Percentiles rank a stretch among this genome's conserved stretches.
phyloP scores from a whole-genome alignment of 2,113 vertebrate genomes.

The Tenebrosternarchus preto region DNA sequence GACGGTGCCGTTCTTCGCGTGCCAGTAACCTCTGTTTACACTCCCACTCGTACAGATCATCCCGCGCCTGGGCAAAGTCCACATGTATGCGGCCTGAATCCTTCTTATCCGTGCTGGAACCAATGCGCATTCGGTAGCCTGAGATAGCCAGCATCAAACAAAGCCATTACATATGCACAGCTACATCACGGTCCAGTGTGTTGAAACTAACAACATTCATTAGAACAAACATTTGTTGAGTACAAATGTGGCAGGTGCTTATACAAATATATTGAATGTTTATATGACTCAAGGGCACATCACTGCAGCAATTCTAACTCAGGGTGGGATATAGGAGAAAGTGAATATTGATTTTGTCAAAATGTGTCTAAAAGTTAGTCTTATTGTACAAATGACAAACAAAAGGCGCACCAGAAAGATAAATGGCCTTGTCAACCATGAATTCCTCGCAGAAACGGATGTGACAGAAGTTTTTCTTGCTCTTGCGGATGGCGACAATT shows the following conservation, averaged over 20 bases:
- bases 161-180: neutral
- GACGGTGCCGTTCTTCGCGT: slow-evolving; percentile 84
- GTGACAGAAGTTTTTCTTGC: slow-evolving; percentile 95
- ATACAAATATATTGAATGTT: too few relatives aligned
- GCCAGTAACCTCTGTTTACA: slow-evolving; percentile 87
- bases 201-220: neutral
- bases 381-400: neutral
- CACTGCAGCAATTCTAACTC: too few relatives aligned
- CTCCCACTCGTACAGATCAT: slow-evolving; percentile 92
- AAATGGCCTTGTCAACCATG: slow-evolving; percentile 93
- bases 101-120: slow-evolving; percentile 90
- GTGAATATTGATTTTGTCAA: neutral
- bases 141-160: slow-evolving; percentile 53
- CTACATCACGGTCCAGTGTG: neutral
- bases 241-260: neutral
- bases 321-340: neutral
- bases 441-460: slow-evolving; percentile 88
- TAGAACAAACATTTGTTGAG: too few relatives aligned
- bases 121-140: slow-evolving; percentile 90
- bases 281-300: too few relatives aligned
- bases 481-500: slow-evolving; percentile 87
- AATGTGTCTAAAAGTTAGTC: neutral
- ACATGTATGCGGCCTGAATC: slow-evolving; percentile 89
- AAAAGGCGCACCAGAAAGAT: slow-evolving; percentile 81
- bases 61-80: slow-evolving; percentile 88